phyloP scores from a whole-genome alignment of 2,888 invertebrate species.

The Himalopsyche japonica region DNA sequence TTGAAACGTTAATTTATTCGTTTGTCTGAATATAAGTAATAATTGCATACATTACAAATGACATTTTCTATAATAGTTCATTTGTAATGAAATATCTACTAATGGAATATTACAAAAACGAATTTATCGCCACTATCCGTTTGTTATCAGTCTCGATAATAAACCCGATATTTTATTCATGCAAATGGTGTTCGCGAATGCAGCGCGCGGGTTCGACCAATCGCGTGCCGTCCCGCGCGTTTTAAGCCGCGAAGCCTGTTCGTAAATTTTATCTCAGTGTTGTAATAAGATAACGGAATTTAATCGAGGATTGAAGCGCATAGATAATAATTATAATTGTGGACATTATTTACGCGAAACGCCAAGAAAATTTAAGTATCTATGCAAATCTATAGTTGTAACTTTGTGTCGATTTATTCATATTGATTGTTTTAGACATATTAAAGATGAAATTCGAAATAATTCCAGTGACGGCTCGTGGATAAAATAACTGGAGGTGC shows the following conservation, averaged over 20 bases:
- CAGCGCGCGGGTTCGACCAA: neutral
- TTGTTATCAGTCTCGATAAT: neutral
- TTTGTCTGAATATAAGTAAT: neutral
- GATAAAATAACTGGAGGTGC: too few species aligned
- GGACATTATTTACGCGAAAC: neutral
- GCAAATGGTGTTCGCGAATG: neutral
- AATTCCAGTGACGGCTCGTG: too few species aligned
- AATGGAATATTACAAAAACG: neutral
- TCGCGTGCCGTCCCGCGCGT: neutral
- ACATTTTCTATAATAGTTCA: neutral
- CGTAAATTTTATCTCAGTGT: neutral
- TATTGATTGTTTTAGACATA: too few species aligned
- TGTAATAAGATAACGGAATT: constrained; percentile 3
- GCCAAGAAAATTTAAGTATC: neutral
- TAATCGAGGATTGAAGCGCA: constrained; percentile 12
- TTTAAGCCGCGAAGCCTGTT: neutral
- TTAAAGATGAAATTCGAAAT: too few species aligned
- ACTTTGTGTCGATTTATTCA: constrained; percentile 1
- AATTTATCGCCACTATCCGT: neutral
- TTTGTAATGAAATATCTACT: neutral
- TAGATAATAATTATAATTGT: constrained; percentile 24
- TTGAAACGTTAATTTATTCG: too few species aligned
- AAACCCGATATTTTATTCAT: neutral
- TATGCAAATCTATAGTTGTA: constrained; percentile 13
- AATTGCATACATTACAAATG: neutral